Base-by-base conservation (phyloP, 2,113 vertebrate species). In the Gambusia affinis region DNA sequence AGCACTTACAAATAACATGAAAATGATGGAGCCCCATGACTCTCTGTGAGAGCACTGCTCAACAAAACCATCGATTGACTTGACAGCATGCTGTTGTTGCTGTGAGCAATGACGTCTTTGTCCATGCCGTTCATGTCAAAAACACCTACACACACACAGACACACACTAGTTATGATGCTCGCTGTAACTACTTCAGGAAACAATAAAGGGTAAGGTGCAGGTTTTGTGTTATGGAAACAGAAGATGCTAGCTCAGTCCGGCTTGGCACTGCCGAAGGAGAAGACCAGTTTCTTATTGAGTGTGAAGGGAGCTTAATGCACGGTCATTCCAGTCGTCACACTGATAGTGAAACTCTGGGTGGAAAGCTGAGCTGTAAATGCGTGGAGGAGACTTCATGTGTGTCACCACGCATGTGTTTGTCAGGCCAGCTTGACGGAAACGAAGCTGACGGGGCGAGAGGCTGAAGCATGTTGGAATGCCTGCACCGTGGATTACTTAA, bases 111-210 rank as follows among this genome's bases (percentile, higher is more conserved):
- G 83, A 84, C 62, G 60, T 79, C 68, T 86, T 87, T 88, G 54
- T 75, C 71, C 71, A 86, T 80, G 84, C 71, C 6, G 24, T 79
- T 82, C 79, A 86, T 77, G 74, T 86, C 81, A 82, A 73, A 54
- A 6, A 54, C 47, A 42, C 39, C 39, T 42, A 42, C 39, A 42
- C 39, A 47, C 44, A 47, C 44, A 47, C 44, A 47, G 37, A 2
- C 44, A 19, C 42, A 51, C 7, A 29, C 51, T 75, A 1, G 24
- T n/a, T 57, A n/a, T 6, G 17, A 57, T 17, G 51, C 10, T 1
- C 8, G 73, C 63, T 62, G 67, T 17, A 30, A 39, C 28, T 29
- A 64, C 37, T 35, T 62, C 73, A 30, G 51, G 51, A 57, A 57
- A 57, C 19, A 17, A 57, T n/a, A 57, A 57, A n/a, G 7, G 8